Percentiles rank a stretch among this genome's conserved stretches.
Conservation (phyloP, 2,113 vertebrate species). For the Parotia lawesii region DNA sequence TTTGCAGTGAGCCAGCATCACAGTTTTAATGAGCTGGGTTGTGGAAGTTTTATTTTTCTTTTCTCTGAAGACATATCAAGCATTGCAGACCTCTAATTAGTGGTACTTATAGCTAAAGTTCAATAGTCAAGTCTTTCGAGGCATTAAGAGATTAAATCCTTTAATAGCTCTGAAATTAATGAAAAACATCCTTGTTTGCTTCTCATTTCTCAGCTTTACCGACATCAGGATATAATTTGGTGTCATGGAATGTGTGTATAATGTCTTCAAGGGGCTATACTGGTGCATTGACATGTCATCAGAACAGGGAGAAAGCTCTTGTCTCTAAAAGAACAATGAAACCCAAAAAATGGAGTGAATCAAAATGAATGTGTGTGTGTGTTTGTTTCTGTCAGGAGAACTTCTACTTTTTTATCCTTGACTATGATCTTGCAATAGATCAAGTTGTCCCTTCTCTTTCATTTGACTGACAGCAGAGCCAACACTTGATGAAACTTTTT, state of each 20-base stretch:
- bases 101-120: neutral
- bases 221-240: neutral
- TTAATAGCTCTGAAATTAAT: conserved; percentile 31
- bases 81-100: conserved; percentile 26
- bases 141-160: conserved; percentile 8
- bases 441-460: conserved; percentile 6
- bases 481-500: neutral
- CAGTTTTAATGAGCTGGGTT: conserved; percentile 4
- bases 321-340: neutral
- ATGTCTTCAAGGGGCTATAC: neutral
- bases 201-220: neutral
- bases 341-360: neutral
- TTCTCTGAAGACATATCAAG: neutral
- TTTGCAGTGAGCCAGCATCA: neutral
- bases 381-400: neutral
- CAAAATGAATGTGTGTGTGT: neutral
- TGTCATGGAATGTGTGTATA: neutral
- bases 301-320: neutral
- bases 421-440: conserved; percentile 9
- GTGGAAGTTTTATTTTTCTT: neutral
- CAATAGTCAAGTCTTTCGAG: conserved; percentile 2
- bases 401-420: neutral
- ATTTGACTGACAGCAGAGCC: conserved; percentile 21
- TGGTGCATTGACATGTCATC: neutral
- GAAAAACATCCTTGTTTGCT: neutral